Evolutionary conservation across 2,888 invertebrate genomes (phyloP), one percentile per base, ranked within the genome.

Genomic region (Polymixis lichenea): DNA sequence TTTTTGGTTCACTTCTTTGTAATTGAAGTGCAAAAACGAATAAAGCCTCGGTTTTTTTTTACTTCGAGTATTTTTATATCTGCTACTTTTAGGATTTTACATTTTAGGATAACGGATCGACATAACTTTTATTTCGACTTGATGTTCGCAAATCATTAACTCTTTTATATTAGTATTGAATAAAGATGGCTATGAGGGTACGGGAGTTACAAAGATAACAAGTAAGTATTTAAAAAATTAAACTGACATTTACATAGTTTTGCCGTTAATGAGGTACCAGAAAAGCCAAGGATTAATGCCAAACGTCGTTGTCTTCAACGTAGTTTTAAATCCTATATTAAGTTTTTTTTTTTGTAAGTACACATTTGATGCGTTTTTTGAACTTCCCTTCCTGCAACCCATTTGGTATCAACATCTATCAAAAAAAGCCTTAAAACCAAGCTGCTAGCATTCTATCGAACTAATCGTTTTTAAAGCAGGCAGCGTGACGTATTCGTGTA

Each of bases 21-120:
- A 84, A 84, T 84, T 86, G 87, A 84, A 86, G 83, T 78, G 74
- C 79, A 78, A 83, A 83, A 83, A 71, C 70, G 60, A 77, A 83
- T 83, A 77, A 86, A 71, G 72, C 13, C n/a, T 81, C 60, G n/a
- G 6, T 64, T 46, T 69, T 75, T 32, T 49, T 46, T 1, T 55
- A 19, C n/a, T 68, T 43, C 7, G 6, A 61, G 55, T 56, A 46
- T 65, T 65, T 70, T 72, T 62, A 62, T 58, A 17, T 28, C 25
- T 60, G 17, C 25, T n/a, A 13, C 28, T 49, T 43, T 15, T 25
- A 49, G 22, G 49, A 78, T 8, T 58, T 53, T 15, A 74, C 58
- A 43, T 11, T 53, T 85, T 58, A 0, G 8, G 56, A 13, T 65
- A 61, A 32, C 65, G 55, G 38, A 58, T 17, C 8, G 19, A 80